Base-by-base conservation (phyloP, 1,140 invertebrate genomes). In the Notospermus geniculatus region DNA sequence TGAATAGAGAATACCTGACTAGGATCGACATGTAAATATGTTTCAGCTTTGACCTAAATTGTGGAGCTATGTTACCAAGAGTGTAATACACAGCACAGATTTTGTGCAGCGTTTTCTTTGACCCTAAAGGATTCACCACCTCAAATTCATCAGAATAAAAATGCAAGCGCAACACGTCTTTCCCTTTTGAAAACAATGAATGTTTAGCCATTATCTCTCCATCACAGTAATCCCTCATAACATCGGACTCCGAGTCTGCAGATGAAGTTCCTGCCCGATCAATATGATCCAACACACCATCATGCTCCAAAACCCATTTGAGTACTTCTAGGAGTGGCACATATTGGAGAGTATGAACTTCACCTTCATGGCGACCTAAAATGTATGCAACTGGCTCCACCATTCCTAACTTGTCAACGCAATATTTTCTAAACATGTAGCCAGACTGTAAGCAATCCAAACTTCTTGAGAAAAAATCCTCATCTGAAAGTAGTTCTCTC, bases 321-420 rank as follows among this genome's bases (percentile, higher is more conserved):
- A 43, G 39, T 13, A 43, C 39, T 43, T 43, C 39, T 19, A 43
- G 39, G 19, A 43, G 11, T 43, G 39, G 39, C 11, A 43, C 39
- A 43, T 43, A 43, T 19, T 43, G 39, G 39, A 43, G 39, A 43
- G 39, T 43, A 19, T 43, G 39, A n/a, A n/a, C n/a, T n/a, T n/a
- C n/a, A 13, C 19, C 19, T 43, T 43, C 39, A 43, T 43, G 11
- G 19, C 39, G 11, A 43, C 11, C 11, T 43, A 43, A 43, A 11
- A 43, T 19, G 19, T 43, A 43, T 43, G 11, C 39, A 43, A 43
- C 39, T 43, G 39, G 39, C 19, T 43, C 19, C 11, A 43, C 19
- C 39, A 43, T 43, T 43, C 11, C 11, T 19, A 43, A 19, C 11
- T 43, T 43, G 11, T 43, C 39, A 19, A 11, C 19, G 39, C 39